These are phyloP conservation scores for Calidris pygmaea DNA, from an alignment of 2,113 vertebrate species.

Conservation along the genomic window DNA sequence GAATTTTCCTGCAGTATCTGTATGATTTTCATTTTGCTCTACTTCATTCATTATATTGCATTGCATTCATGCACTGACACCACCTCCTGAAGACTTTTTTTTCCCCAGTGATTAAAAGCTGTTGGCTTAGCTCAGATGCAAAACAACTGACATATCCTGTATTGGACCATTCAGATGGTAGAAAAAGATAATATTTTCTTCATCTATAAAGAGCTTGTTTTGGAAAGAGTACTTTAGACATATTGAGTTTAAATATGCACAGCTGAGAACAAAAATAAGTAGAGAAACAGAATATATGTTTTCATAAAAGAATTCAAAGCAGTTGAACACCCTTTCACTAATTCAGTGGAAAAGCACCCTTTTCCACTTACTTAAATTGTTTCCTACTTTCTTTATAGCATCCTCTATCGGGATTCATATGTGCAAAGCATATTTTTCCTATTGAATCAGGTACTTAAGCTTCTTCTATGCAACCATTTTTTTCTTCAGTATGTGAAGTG, in stretches of 20 bases:
- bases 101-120: not conserved
- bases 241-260: not conserved
- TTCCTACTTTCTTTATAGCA: not conserved
- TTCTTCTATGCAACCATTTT: not conserved
- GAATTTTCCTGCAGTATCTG: not conserved
- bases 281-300: not conserved
- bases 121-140: not conserved
- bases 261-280: not conserved
- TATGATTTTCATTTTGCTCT: not conserved
- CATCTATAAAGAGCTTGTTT: not conserved
- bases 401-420: not conserved
- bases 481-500: not conserved
- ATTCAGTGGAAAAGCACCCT: not conserved
- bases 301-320: not conserved
- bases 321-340: not conserved
- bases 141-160: not conserved
- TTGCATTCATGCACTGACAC: not conserved
- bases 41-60: not conserved
- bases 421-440: not conserved
- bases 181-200: not conserved
- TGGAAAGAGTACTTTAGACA: not conserved
- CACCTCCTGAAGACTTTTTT: not conserved
- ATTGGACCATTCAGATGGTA: not conserved
- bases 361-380: not conserved
- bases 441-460: not conserved